These are phyloP conservation scores for Salvelinus namaycush DNA, from an alignment of 2,113 vertebrate species.

Conservation along the genomic window DNA sequence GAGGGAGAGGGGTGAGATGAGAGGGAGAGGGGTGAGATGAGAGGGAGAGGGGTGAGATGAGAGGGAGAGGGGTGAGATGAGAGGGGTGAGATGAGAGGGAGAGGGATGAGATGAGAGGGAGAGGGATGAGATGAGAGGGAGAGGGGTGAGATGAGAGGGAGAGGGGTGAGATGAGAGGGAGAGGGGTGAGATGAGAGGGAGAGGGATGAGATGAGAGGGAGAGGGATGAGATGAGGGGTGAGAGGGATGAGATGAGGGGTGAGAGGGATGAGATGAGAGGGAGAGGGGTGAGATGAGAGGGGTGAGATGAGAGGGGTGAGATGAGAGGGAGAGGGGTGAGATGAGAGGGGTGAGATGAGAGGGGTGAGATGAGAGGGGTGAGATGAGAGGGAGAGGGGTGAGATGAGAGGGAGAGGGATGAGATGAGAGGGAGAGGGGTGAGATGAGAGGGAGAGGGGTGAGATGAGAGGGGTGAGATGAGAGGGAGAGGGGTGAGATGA, in stretches of 20 bases:
- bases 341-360: background rate
- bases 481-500: too few relatives aligned
- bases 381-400: too few relatives aligned
- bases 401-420: too few relatives aligned
- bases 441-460: background rate
- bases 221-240: background rate
- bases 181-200: too few relatives aligned
- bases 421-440: background rate
- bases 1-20: background rate
- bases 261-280: background rate
- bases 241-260: background rate
- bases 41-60: background rate
- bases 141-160: background rate
- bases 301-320: background rate
- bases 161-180: too few relatives aligned
- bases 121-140: too few relatives aligned
- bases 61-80: background rate
- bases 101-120: too few relatives aligned
- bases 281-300: background rate
- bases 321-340: background rate
- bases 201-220: too few relatives aligned
- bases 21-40: background rate
- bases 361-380: too few relatives aligned
- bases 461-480: background rate
- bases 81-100: background rate